A percentile compares a stretch with the other conserved stretches of the same genome.
phyloP scores from a whole-genome alignment of 2,888 invertebrate species.

The Petrophora chlorosata region DNA sequence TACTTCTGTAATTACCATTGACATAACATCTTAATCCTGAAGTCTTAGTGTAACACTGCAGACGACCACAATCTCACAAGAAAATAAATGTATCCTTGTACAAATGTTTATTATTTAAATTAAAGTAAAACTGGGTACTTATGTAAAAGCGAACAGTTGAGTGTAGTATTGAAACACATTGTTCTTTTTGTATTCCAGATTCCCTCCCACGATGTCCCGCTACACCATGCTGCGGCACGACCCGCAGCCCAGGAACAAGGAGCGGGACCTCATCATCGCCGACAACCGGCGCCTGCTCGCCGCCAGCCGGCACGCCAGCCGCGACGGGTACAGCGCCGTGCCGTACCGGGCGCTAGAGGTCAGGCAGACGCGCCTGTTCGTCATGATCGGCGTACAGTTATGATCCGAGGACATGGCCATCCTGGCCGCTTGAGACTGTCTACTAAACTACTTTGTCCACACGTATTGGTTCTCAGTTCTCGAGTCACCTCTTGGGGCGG shows the following conservation, averaged over 20 bases:
- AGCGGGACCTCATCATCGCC: constrained; percentile 48
- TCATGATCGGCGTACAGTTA: constrained; percentile 57
- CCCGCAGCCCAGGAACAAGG: constrained; percentile 53
- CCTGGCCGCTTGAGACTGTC: too few species aligned
- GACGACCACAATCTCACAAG: too few species aligned
- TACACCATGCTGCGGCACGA: constrained; percentile 73
- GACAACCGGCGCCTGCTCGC: constrained; percentile 45
- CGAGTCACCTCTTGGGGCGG: too few species aligned
- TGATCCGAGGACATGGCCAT: constrained; percentile 32
- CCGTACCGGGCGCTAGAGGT: constrained; percentile 39
- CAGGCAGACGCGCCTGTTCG: constrained; percentile 58
- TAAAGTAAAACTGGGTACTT: too few species aligned
- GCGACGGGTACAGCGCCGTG: constrained; percentile 47
- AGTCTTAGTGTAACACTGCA: too few species aligned
- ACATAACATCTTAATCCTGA: too few species aligned
- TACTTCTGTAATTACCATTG: neutral
- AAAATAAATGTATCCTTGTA: too few species aligned
- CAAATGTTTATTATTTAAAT: too few species aligned
- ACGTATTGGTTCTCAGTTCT: too few species aligned
- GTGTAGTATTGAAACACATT: too few species aligned
- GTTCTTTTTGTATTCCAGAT: constrained; percentile 49
- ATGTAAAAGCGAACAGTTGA: too few species aligned
- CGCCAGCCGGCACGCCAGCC: constrained; percentile 40
- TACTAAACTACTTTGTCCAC: too few species aligned
- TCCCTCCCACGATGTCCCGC: constrained; percentile 61